Evolutionary conservation across 1,140 invertebrate genomes (phyloP), one percentile per base, ranked within the genome.

Genomic region (Drosophila jambulina): DNA sequence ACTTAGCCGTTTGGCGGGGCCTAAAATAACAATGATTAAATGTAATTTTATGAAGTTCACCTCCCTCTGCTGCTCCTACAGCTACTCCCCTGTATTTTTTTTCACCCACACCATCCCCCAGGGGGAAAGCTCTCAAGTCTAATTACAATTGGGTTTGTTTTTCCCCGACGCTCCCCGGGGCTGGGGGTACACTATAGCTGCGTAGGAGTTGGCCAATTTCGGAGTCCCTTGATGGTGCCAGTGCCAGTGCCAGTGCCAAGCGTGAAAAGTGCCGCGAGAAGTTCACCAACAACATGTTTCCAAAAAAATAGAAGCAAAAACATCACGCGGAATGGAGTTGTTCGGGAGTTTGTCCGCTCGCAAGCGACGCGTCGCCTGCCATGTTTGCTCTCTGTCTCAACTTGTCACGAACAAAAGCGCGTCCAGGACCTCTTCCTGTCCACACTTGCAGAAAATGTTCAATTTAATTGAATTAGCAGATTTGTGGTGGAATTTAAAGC

Each of bases 351-450:
- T 78, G 75, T 77, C 27, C 34, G n/a, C n/a, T n/a, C n/a, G n/a
- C n/a, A n/a, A n/a, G n/a, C n/a, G 25, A 53, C 29, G 25, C 59
- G 45, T 49, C 42, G 69, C 59, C 38, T 46, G n/a, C 56, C 54
- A 60, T 88, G 83, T 90, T 88, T 88, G 74, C 58, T 77, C 57
- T 83, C 72, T 81, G 74, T 81, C 78, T 87, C 64, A 80, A 61
- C 85, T 88, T 87, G 84, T 90, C 78, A 86, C 79, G 75, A 78
- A 77, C 65, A 70, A 53, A 32, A 72, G 54, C 36, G 54, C 21
- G 51, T 32, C 48, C 67, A 42, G 62, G 19, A 70, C 2, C 61
- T n/a, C 29, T 38, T 68, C 38, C 63, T n/a, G 21, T n/a, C 15
- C 1, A 10, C 48, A 70, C 48, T 68, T 15, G 17, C 4, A 46